Percentiles rank a stretch among this genome's conserved stretches.
Evolutionary conservation across 2,113 vertebrate genomes (phyloP).

Genomic region (Sinocyclocheilus grahami): DNA sequence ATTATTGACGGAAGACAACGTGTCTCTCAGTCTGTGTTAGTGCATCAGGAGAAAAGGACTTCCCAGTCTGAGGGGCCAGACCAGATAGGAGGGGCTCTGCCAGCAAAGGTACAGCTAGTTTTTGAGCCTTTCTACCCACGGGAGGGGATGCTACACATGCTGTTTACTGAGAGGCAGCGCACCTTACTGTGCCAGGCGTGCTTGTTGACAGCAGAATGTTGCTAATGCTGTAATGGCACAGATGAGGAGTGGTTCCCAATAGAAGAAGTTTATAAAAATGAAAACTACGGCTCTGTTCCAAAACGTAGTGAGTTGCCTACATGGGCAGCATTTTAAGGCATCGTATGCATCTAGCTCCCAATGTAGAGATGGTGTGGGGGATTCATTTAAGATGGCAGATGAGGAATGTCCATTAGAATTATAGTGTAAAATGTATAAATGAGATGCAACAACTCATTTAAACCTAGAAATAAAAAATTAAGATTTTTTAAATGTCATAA

Average conservation of each 20-base stretch:
- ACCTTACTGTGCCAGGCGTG: conserved; percentile 43
- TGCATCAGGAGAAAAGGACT: conserved; percentile 69
- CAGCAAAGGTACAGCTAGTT: conserved; percentile 66
- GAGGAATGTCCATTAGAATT: neutral
- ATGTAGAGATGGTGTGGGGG: neutral
- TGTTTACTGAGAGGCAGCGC: conserved; percentile 56
- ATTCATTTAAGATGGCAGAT: neutral
- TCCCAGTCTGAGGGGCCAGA: conserved; percentile 68
- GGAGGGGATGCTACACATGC: conserved; percentile 52
- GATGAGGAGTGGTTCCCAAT: conserved; percentile 2
- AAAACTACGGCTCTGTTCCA: conserved; percentile 11
- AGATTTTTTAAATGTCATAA: neutral
- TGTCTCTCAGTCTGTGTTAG: conserved; percentile 70
- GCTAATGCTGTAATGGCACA: conserved; percentile 3
- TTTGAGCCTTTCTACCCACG: conserved; percentile 60
- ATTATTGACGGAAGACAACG: conserved; percentile 61
- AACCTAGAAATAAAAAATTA: neutral
- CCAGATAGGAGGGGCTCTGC: conserved; percentile 68
- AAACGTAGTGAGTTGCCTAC: neutral
- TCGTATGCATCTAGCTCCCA: neutral
- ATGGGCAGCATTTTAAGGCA: conserved; percentile 2
- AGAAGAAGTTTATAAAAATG: neutral
- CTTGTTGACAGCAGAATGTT: conserved; percentile 54
- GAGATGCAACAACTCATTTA: neutral
- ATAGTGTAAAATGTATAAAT: neutral